Percentiles rank a stretch among this genome's conserved stretches.
These are phyloP conservation scores for Latheticus oryzae DNA, from an alignment of 2,888 invertebrate genomes.

Conservation along the genomic window DNA sequence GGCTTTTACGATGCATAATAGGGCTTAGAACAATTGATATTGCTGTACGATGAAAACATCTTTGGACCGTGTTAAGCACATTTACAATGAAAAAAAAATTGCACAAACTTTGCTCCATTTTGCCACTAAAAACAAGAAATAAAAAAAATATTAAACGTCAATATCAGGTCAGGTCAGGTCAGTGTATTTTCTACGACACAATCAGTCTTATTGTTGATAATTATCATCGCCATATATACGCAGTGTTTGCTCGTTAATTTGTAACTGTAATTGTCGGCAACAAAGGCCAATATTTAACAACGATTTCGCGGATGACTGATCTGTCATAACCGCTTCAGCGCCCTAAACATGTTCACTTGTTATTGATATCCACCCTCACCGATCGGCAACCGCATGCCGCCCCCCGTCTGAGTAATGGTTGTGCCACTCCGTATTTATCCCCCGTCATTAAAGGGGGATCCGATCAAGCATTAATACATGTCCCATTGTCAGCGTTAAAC, in stretches of 20 bases:
- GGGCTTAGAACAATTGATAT: constrained; percentile 50
- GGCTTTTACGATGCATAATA: constrained; percentile 46
- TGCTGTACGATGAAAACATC: constrained; percentile 38
- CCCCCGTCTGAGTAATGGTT: constrained; percentile 42
- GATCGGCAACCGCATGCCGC: constrained; percentile 46
- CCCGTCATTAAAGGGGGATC: constrained; percentile 41
- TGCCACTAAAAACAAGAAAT: too few relatives aligned
- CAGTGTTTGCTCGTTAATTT: constrained; percentile 51
- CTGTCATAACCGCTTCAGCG: constrained; percentile 58
- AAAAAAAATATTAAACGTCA: too few relatives aligned
- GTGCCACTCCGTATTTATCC: constrained; percentile 42
- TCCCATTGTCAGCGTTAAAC: constrained; percentile 39
- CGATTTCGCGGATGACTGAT: constrained; percentile 57
- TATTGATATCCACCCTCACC: constrained; percentile 55
- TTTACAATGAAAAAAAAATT: constrained; percentile 4
- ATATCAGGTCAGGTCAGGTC: too few relatives aligned
- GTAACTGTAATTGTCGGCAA: constrained; percentile 56
- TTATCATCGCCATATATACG: too few relatives aligned
- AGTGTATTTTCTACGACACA: too few relatives aligned
- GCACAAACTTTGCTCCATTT: neutral
- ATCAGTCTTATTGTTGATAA: too few relatives aligned
- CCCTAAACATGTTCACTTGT: constrained; percentile 55
- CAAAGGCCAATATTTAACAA: constrained; percentile 53
- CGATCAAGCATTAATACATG: constrained; percentile 44
- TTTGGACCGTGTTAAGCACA: constrained; percentile 21